phyloP scores from a whole-genome alignment of 1,140 invertebrate genomes.

The Elymnias hypermnestra region DNA sequence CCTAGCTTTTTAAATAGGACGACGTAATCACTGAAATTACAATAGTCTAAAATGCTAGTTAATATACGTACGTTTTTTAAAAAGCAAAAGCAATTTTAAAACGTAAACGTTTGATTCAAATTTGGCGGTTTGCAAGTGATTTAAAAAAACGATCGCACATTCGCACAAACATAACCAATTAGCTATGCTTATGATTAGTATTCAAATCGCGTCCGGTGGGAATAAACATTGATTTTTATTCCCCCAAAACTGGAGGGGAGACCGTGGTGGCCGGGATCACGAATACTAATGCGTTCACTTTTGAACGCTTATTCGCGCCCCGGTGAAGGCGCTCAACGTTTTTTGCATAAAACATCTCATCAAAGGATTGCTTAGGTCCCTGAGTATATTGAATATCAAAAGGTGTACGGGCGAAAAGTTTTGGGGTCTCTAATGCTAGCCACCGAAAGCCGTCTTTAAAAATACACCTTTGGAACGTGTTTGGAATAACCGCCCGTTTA shows the following conservation, averaged over 20 bases:
- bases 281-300: conserved; percentile 74
- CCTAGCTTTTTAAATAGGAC: too few species aligned
- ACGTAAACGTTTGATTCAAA: conserved; percentile 17
- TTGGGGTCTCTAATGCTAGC: conserved; percentile 61
- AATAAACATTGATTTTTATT: conserved; percentile 76
- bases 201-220: conserved; percentile 62
- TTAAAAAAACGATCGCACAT: conserved; percentile 44
- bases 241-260: conserved; percentile 59
- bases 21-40: too few species aligned
- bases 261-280: conserved; percentile 41
- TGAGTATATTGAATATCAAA: conserved; percentile 75
- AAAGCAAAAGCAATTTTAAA: background rate
- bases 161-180: conserved; percentile 64
- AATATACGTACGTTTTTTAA: too few species aligned
- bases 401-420: conserved; percentile 65
- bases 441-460: conserved; percentile 67
- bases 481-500: conserved; percentile 45
- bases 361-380: conserved; percentile 70
- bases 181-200: conserved; percentile 65
- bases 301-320: conserved; percentile 70
- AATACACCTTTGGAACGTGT: conserved; percentile 69
- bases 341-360: conserved; percentile 76
- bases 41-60: too few species aligned
- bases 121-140: conserved; percentile 32
- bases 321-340: conserved; percentile 64